Evolutionary conservation across 2,888 invertebrate genomes (phyloP), one percentile per base, ranked within the genome.

Genomic region (Mesorhabditis spiculigera): DNA sequence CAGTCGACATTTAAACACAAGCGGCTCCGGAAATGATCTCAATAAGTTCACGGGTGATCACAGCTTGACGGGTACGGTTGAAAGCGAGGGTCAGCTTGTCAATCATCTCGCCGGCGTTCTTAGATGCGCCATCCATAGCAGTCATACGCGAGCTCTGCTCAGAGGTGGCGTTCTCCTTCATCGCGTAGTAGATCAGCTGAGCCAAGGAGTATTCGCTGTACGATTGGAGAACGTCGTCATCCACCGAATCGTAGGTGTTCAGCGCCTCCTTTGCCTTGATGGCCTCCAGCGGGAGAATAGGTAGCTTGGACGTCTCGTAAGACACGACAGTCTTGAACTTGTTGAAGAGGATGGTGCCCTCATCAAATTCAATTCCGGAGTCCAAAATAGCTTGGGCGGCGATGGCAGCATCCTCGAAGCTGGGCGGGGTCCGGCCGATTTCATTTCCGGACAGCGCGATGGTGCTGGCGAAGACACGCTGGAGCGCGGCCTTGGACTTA

Each of bases 21-120:
- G 95, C 92, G 74, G 96, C 96, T 87, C 96, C 96, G 84, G 96
- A 96, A 88, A 97, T 96, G 88, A 97, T 97, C 90, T 97, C 96
- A 88, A 95, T 97, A 85, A 97, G 90, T 88, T 97, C 97, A 85
- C 93, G 91, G 75, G 97, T 97, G 89, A 97, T 97, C 87, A 95
- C 95, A 86, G 97, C 93, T 89, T 99, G 98, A 88, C 97, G 91
- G 79, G 97, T 99, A 86, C 97, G 91, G 90, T 98, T 98, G 91
- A 94, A 98, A 69, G 94, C 93, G 78, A 98, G 89, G 3, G 94
- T 94, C 72, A 98, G 90, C 86, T 95, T 96, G 86, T 93, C 94
- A 87, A 98, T 98, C 96, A 98, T 97, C 88, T 98, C 97, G 81
- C 90, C 96, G 74, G 98, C 98, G 88, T 99, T 99, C 90, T 98